Evolutionary conservation across 2,888 invertebrate species (phyloP).

Genomic region (Zygogramma bicolorata): DNA sequence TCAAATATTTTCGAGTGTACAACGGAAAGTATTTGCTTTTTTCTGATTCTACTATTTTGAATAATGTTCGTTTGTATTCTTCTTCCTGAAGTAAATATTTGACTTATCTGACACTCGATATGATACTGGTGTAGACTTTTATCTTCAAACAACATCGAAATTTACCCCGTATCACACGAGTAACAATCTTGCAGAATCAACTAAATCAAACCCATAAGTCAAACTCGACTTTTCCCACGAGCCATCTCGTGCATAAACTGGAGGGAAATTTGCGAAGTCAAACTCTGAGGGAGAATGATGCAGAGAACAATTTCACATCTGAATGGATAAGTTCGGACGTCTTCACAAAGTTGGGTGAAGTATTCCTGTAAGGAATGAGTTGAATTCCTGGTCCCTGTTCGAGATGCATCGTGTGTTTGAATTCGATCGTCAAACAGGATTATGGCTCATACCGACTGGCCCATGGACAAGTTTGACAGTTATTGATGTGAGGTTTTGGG

Average conservation of each 20-base stretch:
- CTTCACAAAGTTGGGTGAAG: not conserved
- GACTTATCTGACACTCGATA: too few relatives aligned
- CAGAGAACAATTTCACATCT: slow-evolving; percentile 11
- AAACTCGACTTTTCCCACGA: not conserved
- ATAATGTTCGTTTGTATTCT: too few relatives aligned
- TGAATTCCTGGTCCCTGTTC: not conserved
- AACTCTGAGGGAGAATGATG: slow-evolving; percentile 5
- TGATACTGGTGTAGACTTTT: too few relatives aligned
- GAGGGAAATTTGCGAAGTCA: slow-evolving; percentile 9
- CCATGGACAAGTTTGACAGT: not conserved
- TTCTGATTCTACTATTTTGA: too few relatives aligned
- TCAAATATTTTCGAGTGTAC: too few relatives aligned
- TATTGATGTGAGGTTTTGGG: not conserved
- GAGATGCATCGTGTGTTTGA: not conserved
- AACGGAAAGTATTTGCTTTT: too few relatives aligned
- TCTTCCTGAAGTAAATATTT: too few relatives aligned
- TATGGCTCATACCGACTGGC: not conserved
- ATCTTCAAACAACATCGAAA: not conserved
- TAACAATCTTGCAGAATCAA: not conserved
- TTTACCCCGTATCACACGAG: not conserved
- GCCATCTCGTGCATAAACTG: slow-evolving; percentile 8
- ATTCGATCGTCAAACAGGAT: not conserved
- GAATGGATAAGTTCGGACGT: slow-evolving; percentile 15
- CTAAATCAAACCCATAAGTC: not conserved
- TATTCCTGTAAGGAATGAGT: not conserved